Conservation (phyloP, 2,113 vertebrate genomes). For the Rousettus leschenaultii region DNA sequence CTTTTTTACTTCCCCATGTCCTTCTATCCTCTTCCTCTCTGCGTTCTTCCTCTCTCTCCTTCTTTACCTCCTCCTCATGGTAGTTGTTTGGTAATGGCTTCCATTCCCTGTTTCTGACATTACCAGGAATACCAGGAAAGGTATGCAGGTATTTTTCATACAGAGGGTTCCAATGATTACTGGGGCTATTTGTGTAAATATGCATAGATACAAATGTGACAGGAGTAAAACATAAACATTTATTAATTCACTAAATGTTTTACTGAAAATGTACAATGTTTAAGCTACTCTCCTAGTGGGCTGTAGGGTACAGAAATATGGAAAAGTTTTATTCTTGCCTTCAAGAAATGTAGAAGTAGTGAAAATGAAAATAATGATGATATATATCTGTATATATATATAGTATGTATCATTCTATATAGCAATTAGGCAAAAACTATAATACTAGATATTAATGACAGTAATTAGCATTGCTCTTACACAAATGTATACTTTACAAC, state of each 20-base stretch:
- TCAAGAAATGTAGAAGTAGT: background rate
- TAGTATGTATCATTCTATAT: background rate
- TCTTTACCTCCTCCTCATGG: background rate
- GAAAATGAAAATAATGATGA: slow-evolving; percentile 39
- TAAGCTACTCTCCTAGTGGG: background rate
- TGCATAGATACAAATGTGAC: background rate
- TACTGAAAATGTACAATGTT: background rate
- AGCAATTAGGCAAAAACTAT: slow-evolving; percentile 40
- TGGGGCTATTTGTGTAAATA: background rate
- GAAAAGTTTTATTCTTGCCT: background rate
- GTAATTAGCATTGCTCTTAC: slow-evolving; percentile 24
- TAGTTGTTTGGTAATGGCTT: background rate
- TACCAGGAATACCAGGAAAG: background rate
- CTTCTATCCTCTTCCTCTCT: background rate
- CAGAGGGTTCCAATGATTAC: background rate
- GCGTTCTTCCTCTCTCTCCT: background rate
- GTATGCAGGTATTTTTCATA: background rate
- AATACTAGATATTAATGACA: slow-evolving; percentile 3
- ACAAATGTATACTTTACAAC: background rate
- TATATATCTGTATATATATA: background rate
- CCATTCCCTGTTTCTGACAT: background rate
- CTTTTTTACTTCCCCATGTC: background rate
- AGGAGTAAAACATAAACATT: background rate
- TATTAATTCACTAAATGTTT: slow-evolving; percentile 19
- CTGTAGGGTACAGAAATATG: background rate